Evolutionary conservation across 2,797 vertebrate species (phyloP).

Genomic region (Phataginus tricuspis): DNA sequence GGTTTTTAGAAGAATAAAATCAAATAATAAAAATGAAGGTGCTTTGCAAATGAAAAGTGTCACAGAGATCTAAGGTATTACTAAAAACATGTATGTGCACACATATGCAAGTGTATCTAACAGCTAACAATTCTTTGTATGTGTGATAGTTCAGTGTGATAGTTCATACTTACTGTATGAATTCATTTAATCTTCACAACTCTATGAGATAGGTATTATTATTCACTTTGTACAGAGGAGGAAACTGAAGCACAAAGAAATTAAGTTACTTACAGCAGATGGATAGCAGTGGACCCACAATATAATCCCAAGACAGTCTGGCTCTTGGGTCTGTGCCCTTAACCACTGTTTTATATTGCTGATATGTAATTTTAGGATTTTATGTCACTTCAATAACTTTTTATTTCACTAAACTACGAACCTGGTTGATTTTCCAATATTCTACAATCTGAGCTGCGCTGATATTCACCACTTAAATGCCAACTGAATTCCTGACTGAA

Average conservation of each 20-base stretch:
- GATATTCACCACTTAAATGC: slow-evolving; percentile 96
- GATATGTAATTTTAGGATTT: not conserved
- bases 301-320: not conserved
- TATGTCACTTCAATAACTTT: not conserved
- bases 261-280: not conserved
- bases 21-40: slow-evolving; percentile 40
- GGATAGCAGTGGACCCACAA: not conserved
- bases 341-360: not conserved
- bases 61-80: not conserved
- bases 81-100: not conserved
- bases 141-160: not conserved
- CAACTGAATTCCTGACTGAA: slow-evolving; percentile 99
- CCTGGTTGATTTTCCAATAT: slow-evolving; percentile 96
- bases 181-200: not conserved
- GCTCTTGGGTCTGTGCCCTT: not conserved
- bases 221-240: not conserved
- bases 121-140: not conserved
- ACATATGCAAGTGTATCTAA: not conserved
- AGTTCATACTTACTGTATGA: not conserved
- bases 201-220: not conserved
- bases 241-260: slow-evolving; percentile 7
- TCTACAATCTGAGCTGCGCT: slow-evolving; percentile 96
- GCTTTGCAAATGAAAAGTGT: slow-evolving; percentile 15
- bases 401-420: slow-evolving; percentile 77
- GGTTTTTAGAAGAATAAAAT: slow-evolving; percentile 37